Base-by-base conservation (phyloP, 2,797 vertebrate genomes). In the Peromyscus eremicus region DNA sequence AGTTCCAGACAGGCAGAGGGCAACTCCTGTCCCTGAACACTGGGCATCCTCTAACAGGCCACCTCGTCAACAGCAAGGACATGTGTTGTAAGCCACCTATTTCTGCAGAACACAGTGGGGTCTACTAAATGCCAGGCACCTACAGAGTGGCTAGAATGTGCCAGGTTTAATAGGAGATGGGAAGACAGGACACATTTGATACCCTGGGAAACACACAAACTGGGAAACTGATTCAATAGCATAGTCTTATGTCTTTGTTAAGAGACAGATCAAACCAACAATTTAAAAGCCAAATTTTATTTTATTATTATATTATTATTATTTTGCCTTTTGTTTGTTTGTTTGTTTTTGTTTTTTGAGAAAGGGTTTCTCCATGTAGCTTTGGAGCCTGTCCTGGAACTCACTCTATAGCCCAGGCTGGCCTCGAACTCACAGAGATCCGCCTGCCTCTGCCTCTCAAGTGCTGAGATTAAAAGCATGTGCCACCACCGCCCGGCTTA, bases 51-150 rank as follows among this genome's bases (percentile, higher is more conserved):
- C 49, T 46, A 13, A 46, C 37, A 14, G 11, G 16, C 1, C 0
- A 25, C 16, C 1, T 64, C 1, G 29, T 14, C 64, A 52, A 19
- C 10, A 62, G 81, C 21, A 6, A 37, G 11, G 12, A 37, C 32
- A 79, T 1, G 14, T n/a, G 32, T n/a, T 76, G 19, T 1, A 1
- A n/a, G 62, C 0, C 11, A 27, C 62, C 64, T 0, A 23, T 9
- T 49, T 82, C 46, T 27, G 10, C 11, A 68, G n/a, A 87, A 66
- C 21, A 25, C 0, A 12, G 49, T 0, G 3, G 43, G 25, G 3
- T 32, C 37, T 60, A 60, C 46, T 64, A 49, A 46, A 34, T 9
- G 77, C 57, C 60, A 21, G 25, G 27, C 43, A 29, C 23, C 40
- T 11, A 16, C 46, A 13, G 32, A 11, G 76, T 0, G 12, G 75